Evolutionary conservation across 1,140 invertebrate genomes (phyloP), one percentile per base, ranked within the genome.

Genomic region (Mya arenaria): DNA sequence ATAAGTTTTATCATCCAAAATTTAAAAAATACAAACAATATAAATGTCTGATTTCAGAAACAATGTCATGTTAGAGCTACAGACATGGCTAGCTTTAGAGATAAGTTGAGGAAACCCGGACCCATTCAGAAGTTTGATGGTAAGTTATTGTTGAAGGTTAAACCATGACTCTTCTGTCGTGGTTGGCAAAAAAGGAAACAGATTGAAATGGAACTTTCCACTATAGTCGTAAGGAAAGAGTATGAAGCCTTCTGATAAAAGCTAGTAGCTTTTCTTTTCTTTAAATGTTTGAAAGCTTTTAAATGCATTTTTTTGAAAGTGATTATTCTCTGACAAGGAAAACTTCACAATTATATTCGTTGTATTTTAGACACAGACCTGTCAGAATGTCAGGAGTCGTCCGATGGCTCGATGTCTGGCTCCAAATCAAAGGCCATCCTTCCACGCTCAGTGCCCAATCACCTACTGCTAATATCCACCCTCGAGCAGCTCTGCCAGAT

Each of bases 401-500:
- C n/a, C n/a, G 65, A 58, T 0, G 65, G 19, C 19, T 32, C 23
- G 3, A 55, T 44, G 44, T 28, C 62, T 15, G 19, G 13, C 10
- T 17, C 28, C 17, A 39, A 62, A 28, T 56, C 75, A 23, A 23
- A 66, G 25, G 39, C 66, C 15, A 71, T 85, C 5, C 65, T 83
- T 0, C 84, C 82, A 34, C 72, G 85, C 13, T 82, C 80, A 17
- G 78, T 89, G 10, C 86, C 86, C 5, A 87, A 82, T 37, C 88
- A 89, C 65, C 79, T 89, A 19, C 73, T 89, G 37, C 81, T 88
- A 62, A 80, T 86, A 13, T 86, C 88, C 28, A 66, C 88, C n/a
- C 62, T 89, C 77, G 88, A 89, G 72, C 86, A 88, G 66, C 36
- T 89, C 1, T 89, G 88, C 63, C 68, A 56, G 52, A 84, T 86